Evolutionary conservation across 2,113 vertebrate genomes (phyloP), one percentile per base, ranked within the genome.

Genomic region (Sakesphorus luctuosus): DNA sequence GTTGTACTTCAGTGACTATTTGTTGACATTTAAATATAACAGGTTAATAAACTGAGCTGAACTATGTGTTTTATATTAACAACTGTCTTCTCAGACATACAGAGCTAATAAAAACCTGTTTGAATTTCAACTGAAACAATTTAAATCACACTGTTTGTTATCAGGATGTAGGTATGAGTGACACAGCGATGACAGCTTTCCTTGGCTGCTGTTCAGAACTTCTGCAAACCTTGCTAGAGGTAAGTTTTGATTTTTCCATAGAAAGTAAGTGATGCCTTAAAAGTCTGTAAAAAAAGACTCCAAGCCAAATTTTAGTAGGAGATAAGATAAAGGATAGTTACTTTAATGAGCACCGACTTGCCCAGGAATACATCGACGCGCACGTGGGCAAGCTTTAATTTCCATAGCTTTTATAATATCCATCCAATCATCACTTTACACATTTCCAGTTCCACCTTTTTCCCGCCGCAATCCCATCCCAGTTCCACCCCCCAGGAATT

Each of bases 111-210:
- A 78, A 94, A 86, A 25, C 25, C 66, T 52, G 50, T 58, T 93
- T 89, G 36, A 69, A 10, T 88, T 91, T 43, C 38, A 85, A 17
- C 65, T 88, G 76, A 72, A 94, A 71, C 50, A n/a, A 72, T 67
- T 94, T 72, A 49, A 91, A 35, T 88, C n/a, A 3, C 43, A 12
- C 67, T 94, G 29, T 93, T 73, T 88, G 46, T 93, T 93, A 89
- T 87, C 88, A 99, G 99, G 99, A 99, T 1, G 98, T 99, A 3
- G 99, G 99, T 19, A 99, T 99, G 99, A 98, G 99, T 26, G 99
- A 99, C 92, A 97, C 95, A 10, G 99, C 99, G 7, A 43, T 99
- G 98, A 99, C 98, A 2, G 98, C 97, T 31, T 99, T 99, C 97
- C 98, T 99, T 58, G 98, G 98, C 87, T 99, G 98, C 95, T 99